Conservation (phyloP, 2,888 invertebrate genomes). For the Cetonia aurata region DNA sequence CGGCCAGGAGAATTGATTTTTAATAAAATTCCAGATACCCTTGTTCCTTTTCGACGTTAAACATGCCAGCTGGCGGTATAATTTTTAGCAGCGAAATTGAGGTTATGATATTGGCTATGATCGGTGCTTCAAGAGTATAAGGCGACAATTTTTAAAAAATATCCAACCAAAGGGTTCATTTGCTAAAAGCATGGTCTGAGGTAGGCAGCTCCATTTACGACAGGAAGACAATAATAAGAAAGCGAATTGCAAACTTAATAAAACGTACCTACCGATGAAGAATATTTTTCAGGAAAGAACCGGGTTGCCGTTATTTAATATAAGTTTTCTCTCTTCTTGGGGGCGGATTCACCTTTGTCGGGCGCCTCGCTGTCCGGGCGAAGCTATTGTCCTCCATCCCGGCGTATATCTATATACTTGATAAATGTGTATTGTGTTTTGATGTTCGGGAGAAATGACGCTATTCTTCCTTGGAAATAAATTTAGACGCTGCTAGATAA, state of each 20-base stretch:
- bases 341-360: conserved; percentile 47
- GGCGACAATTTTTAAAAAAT: no score
- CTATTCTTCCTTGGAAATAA: conserved; percentile 13
- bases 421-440: conserved; percentile 50
- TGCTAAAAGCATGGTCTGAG: no score
- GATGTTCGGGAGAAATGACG: conserved; percentile 40
- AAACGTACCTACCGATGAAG: background rate
- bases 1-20: conserved; percentile 27
- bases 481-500: conserved; percentile 6
- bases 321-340: background rate
- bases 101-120: no score
- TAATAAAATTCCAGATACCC: conserved; percentile 22
- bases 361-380: conserved; percentile 47
- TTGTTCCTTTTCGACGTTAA: conserved; percentile 11
- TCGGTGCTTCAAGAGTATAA: no score
- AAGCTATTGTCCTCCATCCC: conserved; percentile 47
- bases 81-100: no score
- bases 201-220: background rate
- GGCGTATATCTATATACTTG: conserved; percentile 48
- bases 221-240: background rate
- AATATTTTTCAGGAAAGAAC: conserved; percentile 24
- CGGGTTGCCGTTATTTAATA: conserved; percentile 27
- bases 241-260: conserved; percentile 20
- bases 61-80: conserved; percentile 1
- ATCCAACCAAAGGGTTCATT: no score